Evolutionary conservation across 2,888 invertebrate species (phyloP).

Genomic region (Mythimna albipuncta): DNA sequence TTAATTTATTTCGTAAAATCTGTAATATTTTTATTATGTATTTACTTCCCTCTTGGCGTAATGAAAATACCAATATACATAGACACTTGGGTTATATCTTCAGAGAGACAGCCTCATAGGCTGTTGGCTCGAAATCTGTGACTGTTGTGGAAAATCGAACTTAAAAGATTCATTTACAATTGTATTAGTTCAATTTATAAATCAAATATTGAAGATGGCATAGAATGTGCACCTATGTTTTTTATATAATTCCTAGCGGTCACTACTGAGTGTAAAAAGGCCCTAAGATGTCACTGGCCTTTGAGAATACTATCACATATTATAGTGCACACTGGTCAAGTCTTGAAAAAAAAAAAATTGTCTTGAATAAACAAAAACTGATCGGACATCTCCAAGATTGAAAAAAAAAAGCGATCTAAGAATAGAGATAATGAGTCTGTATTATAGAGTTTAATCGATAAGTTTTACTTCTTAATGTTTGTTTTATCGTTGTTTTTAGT

Average conservation of each 20-base stretch:
- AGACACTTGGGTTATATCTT: constrained; percentile 18
- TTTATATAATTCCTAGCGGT: constrained; percentile 3
- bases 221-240: not conserved
- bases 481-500: constrained; percentile 84
- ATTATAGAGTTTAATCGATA: constrained; percentile 81
- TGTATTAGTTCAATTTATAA: constrained; percentile 3
- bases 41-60: not conserved
- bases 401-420: constrained; percentile 57
- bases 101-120: not conserved
- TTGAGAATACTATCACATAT: not conserved
- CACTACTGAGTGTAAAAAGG: constrained; percentile 7
- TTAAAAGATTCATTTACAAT: not conserved
- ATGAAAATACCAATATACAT: constrained; percentile 6
- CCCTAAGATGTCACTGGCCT: constrained; percentile 5
- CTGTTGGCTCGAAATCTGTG: not conserved
- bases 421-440: constrained; percentile 80
- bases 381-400: constrained; percentile 48
- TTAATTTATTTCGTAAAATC: constrained; percentile 10
- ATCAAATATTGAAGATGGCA: not conserved
- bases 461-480: constrained; percentile 76
- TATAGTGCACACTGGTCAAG: not conserved
- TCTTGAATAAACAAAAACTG: constrained; percentile 10
- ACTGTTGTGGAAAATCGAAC: constrained; percentile 9
- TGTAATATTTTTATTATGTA: not conserved
- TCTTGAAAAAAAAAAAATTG: not conserved